These are phyloP conservation scores for Cichlasoma orientale DNA, from an alignment of 2,797 vertebrate species.

Conservation along the genomic window DNA sequence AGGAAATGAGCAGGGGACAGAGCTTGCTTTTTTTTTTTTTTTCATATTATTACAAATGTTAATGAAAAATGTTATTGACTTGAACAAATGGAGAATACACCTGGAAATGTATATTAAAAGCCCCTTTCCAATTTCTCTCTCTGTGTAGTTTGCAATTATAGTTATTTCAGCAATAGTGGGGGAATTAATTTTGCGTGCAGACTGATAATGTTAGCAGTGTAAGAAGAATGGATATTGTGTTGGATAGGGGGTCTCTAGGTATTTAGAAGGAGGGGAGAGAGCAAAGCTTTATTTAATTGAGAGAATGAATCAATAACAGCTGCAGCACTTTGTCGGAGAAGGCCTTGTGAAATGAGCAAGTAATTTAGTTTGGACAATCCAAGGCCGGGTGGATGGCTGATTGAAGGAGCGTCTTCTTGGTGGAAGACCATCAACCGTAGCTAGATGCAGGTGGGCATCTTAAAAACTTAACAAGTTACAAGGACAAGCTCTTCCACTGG, in stretches of 20 bases:
- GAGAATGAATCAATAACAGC: slow-evolving; percentile 86
- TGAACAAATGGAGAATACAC: slow-evolving; percentile 86
- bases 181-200: slow-evolving; percentile 87
- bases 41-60: slow-evolving; percentile 81
- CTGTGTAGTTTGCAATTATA: slow-evolving; percentile 86
- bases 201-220: slow-evolving; percentile 82
- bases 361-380: slow-evolving; percentile 79
- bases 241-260: slow-evolving; percentile 86
- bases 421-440: slow-evolving; percentile 34
- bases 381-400: slow-evolving; percentile 59
- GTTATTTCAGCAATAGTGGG: slow-evolving; percentile 85
- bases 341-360: slow-evolving; percentile 80
- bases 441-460: slow-evolving; percentile 27
- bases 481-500: slow-evolving; percentile 20
- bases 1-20: slow-evolving; percentile 80
- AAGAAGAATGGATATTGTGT: slow-evolving; percentile 84
- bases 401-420: slow-evolving; percentile 56
- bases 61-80: slow-evolving; percentile 89
- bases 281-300: slow-evolving; percentile 88
- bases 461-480: slow-evolving; percentile 39
- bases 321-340: slow-evolving; percentile 79
- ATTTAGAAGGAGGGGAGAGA: slow-evolving; percentile 82
- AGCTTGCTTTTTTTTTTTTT: slow-evolving; percentile 66
- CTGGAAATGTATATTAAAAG: slow-evolving; percentile 92
- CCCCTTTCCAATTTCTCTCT: slow-evolving; percentile 83